Evolutionary conservation across 2,888 invertebrate genomes (phyloP).

Genomic region (Hirtodrosophila trivittata): DNA sequence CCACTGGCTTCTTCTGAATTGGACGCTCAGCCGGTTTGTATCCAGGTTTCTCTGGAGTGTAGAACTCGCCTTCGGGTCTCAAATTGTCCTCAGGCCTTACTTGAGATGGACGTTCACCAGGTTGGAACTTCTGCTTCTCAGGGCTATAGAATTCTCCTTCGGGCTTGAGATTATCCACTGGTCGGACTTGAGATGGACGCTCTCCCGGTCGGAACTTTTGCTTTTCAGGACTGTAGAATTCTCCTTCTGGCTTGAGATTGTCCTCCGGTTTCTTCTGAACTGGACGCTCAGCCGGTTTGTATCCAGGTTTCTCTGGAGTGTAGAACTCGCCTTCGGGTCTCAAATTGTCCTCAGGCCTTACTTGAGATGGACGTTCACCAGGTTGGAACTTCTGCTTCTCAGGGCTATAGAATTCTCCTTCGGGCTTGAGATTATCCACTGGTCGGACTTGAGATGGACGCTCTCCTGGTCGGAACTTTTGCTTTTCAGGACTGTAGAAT

Average conservation of each 20-base stretch:
- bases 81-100: conserved; percentile 85
- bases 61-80: conserved; percentile 69
- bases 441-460: conserved; percentile 80
- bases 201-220: conserved; percentile 61
- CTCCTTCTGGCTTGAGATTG: conserved; percentile 82
- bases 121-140: conserved; percentile 82
- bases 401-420: conserved; percentile 81
- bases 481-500: conserved; percentile 69
- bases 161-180: conserved; percentile 82
- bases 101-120: conserved; percentile 84
- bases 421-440: conserved; percentile 84
- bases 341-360: conserved; percentile 80
- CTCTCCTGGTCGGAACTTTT: conserved; percentile 81
- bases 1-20: conserved; percentile 84
- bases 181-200: conserved; percentile 83
- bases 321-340: conserved; percentile 85
- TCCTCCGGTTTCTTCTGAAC: conserved; percentile 83
- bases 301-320: conserved; percentile 43
- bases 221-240: conserved; percentile 16
- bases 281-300: conserved; percentile 45
- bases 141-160: conserved; percentile 85
- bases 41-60: conserved; percentile 75
- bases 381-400: conserved; percentile 75
- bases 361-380: conserved; percentile 83
- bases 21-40: conserved; percentile 84